A percentile compares a stretch with the other conserved stretches of the same genome.
phyloP scores from a whole-genome alignment of 2,888 invertebrate genomes.

The Acheta domesticus region DNA sequence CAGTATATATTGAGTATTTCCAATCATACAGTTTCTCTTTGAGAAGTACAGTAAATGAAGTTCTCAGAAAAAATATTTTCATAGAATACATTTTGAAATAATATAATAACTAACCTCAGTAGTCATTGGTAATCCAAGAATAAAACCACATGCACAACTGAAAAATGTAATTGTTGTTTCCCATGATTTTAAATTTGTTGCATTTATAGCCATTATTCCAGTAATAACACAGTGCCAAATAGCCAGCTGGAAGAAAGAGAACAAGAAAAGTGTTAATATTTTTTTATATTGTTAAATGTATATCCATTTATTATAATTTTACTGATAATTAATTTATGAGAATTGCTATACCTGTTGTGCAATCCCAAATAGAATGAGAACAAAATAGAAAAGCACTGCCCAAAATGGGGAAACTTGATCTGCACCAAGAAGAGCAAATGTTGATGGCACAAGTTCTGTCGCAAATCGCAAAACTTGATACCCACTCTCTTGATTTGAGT shows the following conservation, averaged over 20 bases:
- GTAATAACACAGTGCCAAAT: slow-evolving; percentile 90
- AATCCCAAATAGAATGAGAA: slow-evolving; percentile 79
- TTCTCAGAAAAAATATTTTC: background rate
- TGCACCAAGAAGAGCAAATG: slow-evolving; percentile 71
- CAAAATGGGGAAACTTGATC: slow-evolving; percentile 79
- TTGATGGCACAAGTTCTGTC: slow-evolving; percentile 87
- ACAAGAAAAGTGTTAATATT: background rate
- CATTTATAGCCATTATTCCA: slow-evolving; percentile 74
- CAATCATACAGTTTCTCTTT: too few relatives aligned
- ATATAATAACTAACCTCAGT: slow-evolving; percentile 64
- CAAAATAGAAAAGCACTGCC: slow-evolving; percentile 82
- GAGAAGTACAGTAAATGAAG: too few relatives aligned
- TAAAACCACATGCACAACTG: slow-evolving; percentile 76
- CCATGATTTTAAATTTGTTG: slow-evolving; percentile 69
- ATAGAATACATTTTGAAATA: background rate
- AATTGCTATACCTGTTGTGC: slow-evolving; percentile 64
- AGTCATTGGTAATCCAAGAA: slow-evolving; percentile 79
- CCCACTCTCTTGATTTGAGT: slow-evolving; percentile 54
- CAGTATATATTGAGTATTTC: too few relatives aligned
- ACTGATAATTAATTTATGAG: background rate
- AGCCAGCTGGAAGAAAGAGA: slow-evolving; percentile 56
- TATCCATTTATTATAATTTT: too few relatives aligned
- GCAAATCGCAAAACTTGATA: slow-evolving; percentile 81
- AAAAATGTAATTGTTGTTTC: slow-evolving; percentile 80
- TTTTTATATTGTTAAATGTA: background rate